Base-by-base conservation (phyloP, 2,797 vertebrate species). In the Tamandua tetradactyla region DNA sequence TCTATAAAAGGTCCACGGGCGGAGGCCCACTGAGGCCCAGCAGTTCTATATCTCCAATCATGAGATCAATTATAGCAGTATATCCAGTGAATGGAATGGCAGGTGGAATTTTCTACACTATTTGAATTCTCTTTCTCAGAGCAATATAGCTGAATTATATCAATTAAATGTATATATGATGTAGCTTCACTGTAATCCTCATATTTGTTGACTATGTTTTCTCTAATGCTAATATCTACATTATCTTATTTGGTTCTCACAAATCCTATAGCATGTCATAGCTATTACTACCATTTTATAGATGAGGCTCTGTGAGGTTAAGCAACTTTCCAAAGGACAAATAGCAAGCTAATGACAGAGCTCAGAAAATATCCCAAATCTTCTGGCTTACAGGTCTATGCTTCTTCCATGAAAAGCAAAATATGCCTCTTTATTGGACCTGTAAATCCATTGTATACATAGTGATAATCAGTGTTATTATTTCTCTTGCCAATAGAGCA, bases 381-480 rank as follows among this genome's bases (percentile, higher is more conserved):
- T 15, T n/a, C 2, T 12, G 25, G 68, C 22, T 25, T 44, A 3
- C 12, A n/a, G 30, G 0, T 20, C 55, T 4, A 5, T 1, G 13
- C 52, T 49, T 20, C 57, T 75, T 57, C 35, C 18, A 4, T 7
- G 35, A 27, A 47, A 42, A 68, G 7, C 0, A 25, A n/a, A 59
- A 5, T 20, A 11, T 1, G 0, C 10, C 59, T 30, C 7, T 3
- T 1, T 0, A 0, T 6, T 18, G 23, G 22, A 42, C 42, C 42
- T 49, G 9, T 17, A 52, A 23, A 22, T n/a, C 37, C 1, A 3
- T 3, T 1, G 23, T 6, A 0, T 8, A 10, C 23, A 14, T 20
- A 25, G 9, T 0, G 1, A 3, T 0, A 0, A 15, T 57, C 42
- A 10, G 17, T 10, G 0, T 17, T 18, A 2, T 20, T 30, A 27